phyloP scores from a whole-genome alignment of 92 coral and sea anemone species.

The Desmophyllum pertusum region DNA sequence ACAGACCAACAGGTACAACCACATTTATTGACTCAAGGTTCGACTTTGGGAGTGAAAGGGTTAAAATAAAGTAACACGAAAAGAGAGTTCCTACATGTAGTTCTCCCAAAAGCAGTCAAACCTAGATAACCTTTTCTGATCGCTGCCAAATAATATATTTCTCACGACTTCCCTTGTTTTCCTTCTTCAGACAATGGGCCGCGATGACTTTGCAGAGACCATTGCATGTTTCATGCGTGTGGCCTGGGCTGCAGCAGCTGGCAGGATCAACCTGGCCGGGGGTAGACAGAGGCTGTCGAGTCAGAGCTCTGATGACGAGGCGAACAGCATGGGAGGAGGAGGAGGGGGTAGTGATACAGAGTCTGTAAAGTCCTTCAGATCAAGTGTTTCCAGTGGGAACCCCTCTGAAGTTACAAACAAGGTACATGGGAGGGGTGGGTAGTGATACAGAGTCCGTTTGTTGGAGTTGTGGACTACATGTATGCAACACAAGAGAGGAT shows the following conservation, averaged over 20 bases:
- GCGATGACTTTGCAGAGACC: conserved; percentile 92
- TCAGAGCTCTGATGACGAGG: conserved; percentile 91
- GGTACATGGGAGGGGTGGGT: conserved; percentile 37
- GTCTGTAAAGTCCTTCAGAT: conserved; percentile 82
- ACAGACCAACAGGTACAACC: too few species aligned
- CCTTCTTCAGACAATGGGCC: conserved; percentile 78
- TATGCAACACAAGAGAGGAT: too few species aligned
- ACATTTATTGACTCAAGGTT: too few species aligned
- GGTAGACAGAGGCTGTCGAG: conserved; percentile 90
- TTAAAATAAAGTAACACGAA: background rate
- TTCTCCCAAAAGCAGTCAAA: too few species aligned
- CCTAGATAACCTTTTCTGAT: too few species aligned
- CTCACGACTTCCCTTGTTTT: background rate
- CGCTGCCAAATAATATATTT: too few species aligned
- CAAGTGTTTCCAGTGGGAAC: conserved; percentile 62
- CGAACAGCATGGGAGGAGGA: conserved; percentile 62
- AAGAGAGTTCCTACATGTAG: background rate
- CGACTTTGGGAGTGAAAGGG: too few species aligned
- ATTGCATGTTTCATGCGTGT: conserved; percentile 93
- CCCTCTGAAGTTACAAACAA: conserved; percentile 83
- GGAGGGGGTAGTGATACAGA: conserved; percentile 84
- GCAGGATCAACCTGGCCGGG: conserved; percentile 85
- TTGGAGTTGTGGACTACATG: background rate
- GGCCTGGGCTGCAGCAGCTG: conserved; percentile 97
- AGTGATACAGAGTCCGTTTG: background rate